Evolutionary conservation across 2,888 invertebrate genomes (phyloP).

Genomic region (Mechanitis mazaeus): DNA sequence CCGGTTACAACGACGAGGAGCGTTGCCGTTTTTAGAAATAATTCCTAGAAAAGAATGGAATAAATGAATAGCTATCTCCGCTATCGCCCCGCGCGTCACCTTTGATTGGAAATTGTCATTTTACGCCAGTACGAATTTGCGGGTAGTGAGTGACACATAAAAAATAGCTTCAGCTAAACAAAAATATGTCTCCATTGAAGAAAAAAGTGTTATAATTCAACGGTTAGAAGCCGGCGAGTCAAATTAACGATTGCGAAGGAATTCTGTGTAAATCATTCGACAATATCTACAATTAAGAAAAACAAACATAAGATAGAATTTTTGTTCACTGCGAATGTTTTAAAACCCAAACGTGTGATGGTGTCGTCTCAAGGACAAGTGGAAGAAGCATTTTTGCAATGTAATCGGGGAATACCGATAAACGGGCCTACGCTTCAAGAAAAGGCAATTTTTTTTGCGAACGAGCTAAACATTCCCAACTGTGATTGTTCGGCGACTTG

Average conservation of each 20-base stretch:
- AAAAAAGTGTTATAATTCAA: conserved; percentile 31
- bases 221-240: conserved; percentile 34
- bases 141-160: conserved; percentile 11
- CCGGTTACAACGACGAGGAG: conserved; percentile 17
- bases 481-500: conserved; percentile 30
- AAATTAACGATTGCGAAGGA: conserved; percentile 33
- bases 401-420: conserved; percentile 25
- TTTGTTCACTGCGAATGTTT: conserved; percentile 33
- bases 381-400: conserved; percentile 28
- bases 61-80: conserved; percentile 16
- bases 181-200: conserved; percentile 30
- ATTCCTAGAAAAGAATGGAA: conserved; percentile 11
- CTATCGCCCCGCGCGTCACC: conserved; percentile 10
- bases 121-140: conserved; percentile 4
- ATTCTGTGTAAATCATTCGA: conserved; percentile 35
- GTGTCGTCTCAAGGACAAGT: conserved; percentile 28
- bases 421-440: conserved; percentile 32
- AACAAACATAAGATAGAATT: conserved; percentile 33
- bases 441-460: conserved; percentile 33
- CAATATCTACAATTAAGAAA: conserved; percentile 35
- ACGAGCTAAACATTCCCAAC: conserved; percentile 24
- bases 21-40: conserved; percentile 14
- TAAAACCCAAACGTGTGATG: conserved; percentile 32
- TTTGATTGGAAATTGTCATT: conserved; percentile 9
- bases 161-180: conserved; percentile 30